These are phyloP conservation scores for Glaucomys volans DNA, from an alignment of 2,113 vertebrate genomes.

Conservation along the genomic window DNA sequence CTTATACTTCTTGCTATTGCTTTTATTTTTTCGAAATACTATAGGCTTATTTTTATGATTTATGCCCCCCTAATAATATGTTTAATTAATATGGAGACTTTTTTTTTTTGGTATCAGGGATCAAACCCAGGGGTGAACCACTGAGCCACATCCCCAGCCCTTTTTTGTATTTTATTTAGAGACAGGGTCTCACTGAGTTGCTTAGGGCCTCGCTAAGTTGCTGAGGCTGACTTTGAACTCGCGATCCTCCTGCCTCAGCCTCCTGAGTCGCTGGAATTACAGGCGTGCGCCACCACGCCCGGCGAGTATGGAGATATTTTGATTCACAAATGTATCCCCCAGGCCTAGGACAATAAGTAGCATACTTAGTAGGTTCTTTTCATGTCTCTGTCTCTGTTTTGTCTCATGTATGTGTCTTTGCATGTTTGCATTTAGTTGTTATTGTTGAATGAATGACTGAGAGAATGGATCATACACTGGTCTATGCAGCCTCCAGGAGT, in stretches of 20 bases:
- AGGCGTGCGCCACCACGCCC: too few relatives aligned
- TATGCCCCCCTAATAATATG: background rate
- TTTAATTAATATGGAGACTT: background rate
- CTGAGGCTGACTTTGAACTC: too few relatives aligned
- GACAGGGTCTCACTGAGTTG: too few relatives aligned
- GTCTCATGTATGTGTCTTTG: background rate
- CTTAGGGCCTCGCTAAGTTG: too few relatives aligned
- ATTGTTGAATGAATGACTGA: background rate
- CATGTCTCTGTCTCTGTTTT: background rate
- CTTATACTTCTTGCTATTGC: background rate
- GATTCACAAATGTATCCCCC: background rate
- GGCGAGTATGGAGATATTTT: too few relatives aligned
- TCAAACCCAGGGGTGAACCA: too few relatives aligned
- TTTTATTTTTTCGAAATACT: background rate
- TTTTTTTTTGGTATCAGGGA: too few relatives aligned
- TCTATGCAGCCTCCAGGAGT: background rate
- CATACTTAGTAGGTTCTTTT: background rate
- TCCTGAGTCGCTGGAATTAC: too few relatives aligned
- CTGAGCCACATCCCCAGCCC: too few relatives aligned
- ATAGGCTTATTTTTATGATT: background rate
- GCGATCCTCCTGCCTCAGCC: too few relatives aligned
- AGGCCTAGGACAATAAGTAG: background rate
- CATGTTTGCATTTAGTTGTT: background rate
- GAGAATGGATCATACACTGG: background rate
- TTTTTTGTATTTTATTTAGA: too few relatives aligned